Conservation (phyloP, 2,113 vertebrate genomes). For the Lanius ludovicianus region DNA sequence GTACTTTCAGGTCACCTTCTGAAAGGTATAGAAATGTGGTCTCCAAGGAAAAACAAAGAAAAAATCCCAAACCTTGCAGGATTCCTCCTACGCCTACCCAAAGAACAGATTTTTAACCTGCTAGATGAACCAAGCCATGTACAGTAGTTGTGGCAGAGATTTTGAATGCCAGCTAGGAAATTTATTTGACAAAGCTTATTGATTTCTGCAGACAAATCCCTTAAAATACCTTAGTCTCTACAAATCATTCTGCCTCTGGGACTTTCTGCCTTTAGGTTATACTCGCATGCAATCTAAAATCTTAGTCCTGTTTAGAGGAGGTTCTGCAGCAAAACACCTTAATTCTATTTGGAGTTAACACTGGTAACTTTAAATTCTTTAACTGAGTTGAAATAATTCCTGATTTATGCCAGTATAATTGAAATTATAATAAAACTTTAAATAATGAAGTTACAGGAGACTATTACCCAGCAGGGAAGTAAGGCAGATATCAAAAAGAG, state of each 20-base stretch:
- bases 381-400: background rate
- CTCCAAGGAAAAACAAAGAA: background rate
- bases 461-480: background rate
- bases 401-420: background rate
- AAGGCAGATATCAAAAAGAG: background rate
- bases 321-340: background rate
- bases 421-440: background rate
- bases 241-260: background rate
- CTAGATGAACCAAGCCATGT: background rate
- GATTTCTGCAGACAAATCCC: constrained; percentile 20
- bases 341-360: background rate
- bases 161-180: background rate
- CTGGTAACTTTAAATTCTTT: background rate
- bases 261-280: background rate
- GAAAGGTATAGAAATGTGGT: background rate
- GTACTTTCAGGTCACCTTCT: background rate
- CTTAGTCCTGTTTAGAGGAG: background rate
- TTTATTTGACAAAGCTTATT: constrained; percentile 31
- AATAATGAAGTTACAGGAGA: background rate
- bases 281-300: background rate
- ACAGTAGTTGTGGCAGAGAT: background rate
- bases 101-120: background rate
- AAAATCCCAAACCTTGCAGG: background rate
- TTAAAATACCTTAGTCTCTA: background rate
- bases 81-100: background rate